Conservation (phyloP, 1,140 invertebrate genomes). For the Neomicropteryx cornuta region DNA sequence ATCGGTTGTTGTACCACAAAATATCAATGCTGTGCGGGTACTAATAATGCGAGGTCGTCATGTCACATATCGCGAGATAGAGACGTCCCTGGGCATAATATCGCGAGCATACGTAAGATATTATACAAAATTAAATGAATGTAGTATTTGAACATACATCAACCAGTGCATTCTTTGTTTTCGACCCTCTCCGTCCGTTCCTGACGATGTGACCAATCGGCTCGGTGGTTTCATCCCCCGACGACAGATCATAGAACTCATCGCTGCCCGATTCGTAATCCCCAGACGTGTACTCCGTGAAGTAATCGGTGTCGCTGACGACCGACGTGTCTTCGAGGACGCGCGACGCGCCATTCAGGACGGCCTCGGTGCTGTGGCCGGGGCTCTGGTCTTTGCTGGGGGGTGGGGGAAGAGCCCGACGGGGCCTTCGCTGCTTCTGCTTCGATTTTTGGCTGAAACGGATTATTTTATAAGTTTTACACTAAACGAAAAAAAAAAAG, state of each 20-base stretch:
- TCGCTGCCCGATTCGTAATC: constrained; percentile 35
- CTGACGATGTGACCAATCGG: no score
- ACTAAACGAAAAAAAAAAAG: neutral
- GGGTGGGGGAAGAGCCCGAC: constrained; percentile 13
- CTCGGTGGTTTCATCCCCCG: constrained; percentile 30
- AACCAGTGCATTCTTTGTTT: no score
- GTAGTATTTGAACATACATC: no score
- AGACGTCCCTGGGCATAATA: no score
- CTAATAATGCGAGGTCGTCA: no score
- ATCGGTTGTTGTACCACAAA: no score
- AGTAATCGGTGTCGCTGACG: constrained; percentile 31
- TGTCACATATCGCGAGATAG: no score
- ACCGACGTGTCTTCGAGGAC: constrained; percentile 3
- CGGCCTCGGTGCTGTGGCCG: constrained; percentile 15
- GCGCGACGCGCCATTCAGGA: neutral
- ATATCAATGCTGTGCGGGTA: no score
- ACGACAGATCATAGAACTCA: constrained; percentile 34
- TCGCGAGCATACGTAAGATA: no score
- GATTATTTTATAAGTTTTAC: neutral
- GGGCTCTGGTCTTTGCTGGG: constrained; percentile 9
- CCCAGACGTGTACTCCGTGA: constrained; percentile 32
- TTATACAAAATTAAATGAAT: no score
- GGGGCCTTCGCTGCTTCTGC: constrained; percentile 14
- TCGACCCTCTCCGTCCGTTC: no score
- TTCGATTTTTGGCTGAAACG: constrained; percentile 19